Percentiles rank a stretch among this genome's conserved stretches.
Conservation (phyloP, 2,113 vertebrate genomes). For the Lampris megalopsis region DNA sequence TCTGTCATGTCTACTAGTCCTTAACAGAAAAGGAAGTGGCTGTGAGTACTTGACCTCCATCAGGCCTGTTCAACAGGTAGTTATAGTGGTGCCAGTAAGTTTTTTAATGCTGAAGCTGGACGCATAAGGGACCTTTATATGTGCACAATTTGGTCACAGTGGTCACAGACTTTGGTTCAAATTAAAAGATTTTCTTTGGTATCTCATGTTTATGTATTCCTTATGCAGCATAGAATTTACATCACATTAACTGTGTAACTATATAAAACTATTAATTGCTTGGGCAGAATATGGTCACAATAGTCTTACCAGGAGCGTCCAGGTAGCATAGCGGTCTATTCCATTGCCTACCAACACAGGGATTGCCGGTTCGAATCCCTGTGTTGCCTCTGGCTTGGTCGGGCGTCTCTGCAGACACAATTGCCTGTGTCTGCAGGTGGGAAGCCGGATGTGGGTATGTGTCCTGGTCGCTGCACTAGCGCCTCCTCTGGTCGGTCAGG, state of each 20-base stretch:
- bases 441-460: no score
- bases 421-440: no score
- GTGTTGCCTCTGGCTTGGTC: no score
- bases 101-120: conserved; percentile 37
- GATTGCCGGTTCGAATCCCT: no score
- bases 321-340: no score
- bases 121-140: background rate
- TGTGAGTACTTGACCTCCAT: conserved; percentile 57
- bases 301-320: no score
- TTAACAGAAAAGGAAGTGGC: conserved; percentile 40
- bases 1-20: conserved; percentile 49
- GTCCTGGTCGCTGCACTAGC: no score
- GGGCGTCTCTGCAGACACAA: no score
- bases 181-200: conserved; percentile 35
- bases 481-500: no score
- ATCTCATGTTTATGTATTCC: conserved; percentile 18
- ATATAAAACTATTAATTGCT: background rate
- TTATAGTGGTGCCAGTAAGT: conserved; percentile 50
- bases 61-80: conserved; percentile 52
- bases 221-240: conserved; percentile 9
- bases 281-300: background rate
- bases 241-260: conserved; percentile 15
- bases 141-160: background rate
- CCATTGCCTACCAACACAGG: no score
- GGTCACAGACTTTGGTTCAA: background rate